A percentile compares a stretch with the other conserved stretches of the same genome.
Evolutionary conservation across 1,140 invertebrate genomes (phyloP).

Genomic region (Pseudomyrmex flavicornis): DNA sequence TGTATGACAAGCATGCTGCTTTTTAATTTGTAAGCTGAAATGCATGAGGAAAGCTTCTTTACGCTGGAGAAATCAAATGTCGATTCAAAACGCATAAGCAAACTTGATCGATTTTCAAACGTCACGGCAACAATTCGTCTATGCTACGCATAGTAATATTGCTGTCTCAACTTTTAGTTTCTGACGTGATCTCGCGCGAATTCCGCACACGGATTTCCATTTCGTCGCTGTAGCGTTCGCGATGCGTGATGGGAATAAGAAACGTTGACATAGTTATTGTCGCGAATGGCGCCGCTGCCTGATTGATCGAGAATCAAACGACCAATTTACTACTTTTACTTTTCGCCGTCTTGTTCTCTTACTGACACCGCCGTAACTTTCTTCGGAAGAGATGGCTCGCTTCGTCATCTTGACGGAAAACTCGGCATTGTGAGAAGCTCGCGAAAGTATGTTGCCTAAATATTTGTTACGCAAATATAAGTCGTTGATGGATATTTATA

Average conservation of each 20-base stretch:
- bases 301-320: constrained; percentile 67
- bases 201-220: constrained; percentile 59
- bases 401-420: constrained; percentile 20
- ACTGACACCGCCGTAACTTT: neutral
- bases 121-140: constrained; percentile 32
- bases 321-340: constrained; percentile 43
- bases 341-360: neutral
- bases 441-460: constrained; percentile 37
- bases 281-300: constrained; percentile 6
- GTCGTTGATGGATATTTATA: constrained; percentile 50
- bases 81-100: constrained; percentile 3
- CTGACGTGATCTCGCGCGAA: constrained; percentile 31
- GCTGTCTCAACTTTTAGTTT: constrained; percentile 44
- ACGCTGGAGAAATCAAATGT: constrained; percentile 17
- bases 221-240: constrained; percentile 15
- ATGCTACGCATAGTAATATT: constrained; percentile 27
- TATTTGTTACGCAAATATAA: constrained; percentile 32
- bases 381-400: neutral
- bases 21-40: neutral
- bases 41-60: neutral
- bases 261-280: constrained; percentile 46
- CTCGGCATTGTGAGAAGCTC: constrained; percentile 18
- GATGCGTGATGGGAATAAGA: constrained; percentile 41
- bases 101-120: constrained; percentile 41
- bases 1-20: neutral